phyloP scores from a whole-genome alignment of 2,113 vertebrate genomes.

The Brienomyrus brachyistius region DNA sequence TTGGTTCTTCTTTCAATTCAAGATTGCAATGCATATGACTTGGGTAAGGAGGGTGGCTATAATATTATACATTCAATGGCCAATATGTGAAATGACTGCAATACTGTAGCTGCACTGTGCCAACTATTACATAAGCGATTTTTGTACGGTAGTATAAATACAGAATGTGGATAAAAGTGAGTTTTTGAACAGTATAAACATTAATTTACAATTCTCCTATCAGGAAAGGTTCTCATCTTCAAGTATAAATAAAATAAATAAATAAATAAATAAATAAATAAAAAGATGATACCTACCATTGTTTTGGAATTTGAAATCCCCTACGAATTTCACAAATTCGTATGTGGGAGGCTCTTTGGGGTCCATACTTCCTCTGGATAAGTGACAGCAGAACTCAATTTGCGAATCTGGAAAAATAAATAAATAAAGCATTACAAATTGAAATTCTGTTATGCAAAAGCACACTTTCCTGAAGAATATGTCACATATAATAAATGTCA shows the following conservation, averaged over 20 bases:
- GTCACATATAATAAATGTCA: neutral
- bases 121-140: neutral
- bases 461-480: neutral
- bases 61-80: neutral
- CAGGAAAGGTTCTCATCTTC: neutral
- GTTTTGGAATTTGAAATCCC: constrained; percentile 79
- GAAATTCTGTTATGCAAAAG: neutral
- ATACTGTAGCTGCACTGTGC: neutral
- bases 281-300: constrained; percentile 62
- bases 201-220: neutral
- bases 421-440: neutral
- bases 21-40: neutral
- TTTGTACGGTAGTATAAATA: neutral
- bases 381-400: constrained; percentile 88
- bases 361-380: constrained; percentile 73
- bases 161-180: neutral
- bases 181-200: neutral
- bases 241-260: neutral
- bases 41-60: neutral
- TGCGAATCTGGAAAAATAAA: constrained; percentile 60
- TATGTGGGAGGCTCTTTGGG: constrained; percentile 63
- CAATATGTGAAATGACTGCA: neutral
- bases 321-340: constrained; percentile 84
- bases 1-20: neutral
- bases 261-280: neutral